Evolutionary conservation across 2,888 invertebrate species (phyloP), one percentile per base, ranked within the genome.

Genomic region (Trissolcus brochymenae): DNA sequence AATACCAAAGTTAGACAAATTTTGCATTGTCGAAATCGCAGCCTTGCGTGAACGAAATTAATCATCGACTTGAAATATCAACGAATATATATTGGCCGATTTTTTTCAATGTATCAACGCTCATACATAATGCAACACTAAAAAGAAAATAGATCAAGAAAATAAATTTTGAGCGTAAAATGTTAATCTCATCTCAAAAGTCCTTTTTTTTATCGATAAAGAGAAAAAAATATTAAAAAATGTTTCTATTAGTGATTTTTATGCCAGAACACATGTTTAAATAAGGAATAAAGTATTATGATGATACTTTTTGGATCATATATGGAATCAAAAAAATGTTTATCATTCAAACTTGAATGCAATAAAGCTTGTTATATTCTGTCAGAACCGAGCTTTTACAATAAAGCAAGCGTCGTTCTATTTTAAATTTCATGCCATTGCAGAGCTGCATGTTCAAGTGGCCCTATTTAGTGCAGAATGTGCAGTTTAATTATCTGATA

Each of bases 401-500:
- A 78, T 70, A 70, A 74, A 61, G 54, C 67, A 35, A 50, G 21
- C 43, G 65, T 66, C 70, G 73, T 72, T 64, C 64, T 54, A 75
- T 71, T 71, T 78, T 78, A 78, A 75, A 75, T 67, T 75, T 60
- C 68, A 54, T 50, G 49, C 60, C 61, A 16, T 53, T 46, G 57
- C 65, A 55, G 21, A 61, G 43, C 59, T 16, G 57, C 50, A 57
- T 43, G 51, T 67, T 75, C 67, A 75, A 75, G 78, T 75, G 68
- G 60, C 49, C 67, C 61, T 66, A 65, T 76, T 76, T 76, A 76
- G 68, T 61, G 40, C 53, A 62, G 57, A 62, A 67, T 71, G 54
- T 60, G 54, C 67, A 67, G 64, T 72, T 79, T 79, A 79, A 79
- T 75, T 79, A 76, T 76, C 78, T 79, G 78, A 76, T 79, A 76